Base-by-base conservation (phyloP, 2,113 vertebrate genomes). In the Hyperopisus bebe region DNA sequence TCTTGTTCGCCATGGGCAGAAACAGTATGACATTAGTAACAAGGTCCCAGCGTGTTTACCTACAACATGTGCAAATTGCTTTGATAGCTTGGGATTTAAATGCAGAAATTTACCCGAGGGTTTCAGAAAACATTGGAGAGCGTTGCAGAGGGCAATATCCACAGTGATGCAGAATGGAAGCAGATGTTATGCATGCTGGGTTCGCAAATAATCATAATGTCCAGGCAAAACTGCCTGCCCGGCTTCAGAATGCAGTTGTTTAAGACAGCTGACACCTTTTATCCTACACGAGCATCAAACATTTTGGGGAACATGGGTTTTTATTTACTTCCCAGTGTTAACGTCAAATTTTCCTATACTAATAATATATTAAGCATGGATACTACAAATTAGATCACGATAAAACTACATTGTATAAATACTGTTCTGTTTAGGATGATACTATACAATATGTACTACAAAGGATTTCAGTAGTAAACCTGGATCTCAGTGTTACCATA, bases 1-100 rank as follows among this genome's bases (percentile, higher is more conserved):
- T 48, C 48, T 21, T 53, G 31, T 31, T 53, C 35, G 77, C 31
- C 35, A 42, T 77, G 82, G 39, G 27, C 27, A 27, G 44, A 77
- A 46, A 21, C 47, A 48, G 19, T 35, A 47, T 39, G 42, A 44
- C 70, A 53, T 50, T 82, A 82, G 88, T 82, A 31, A 89, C 31
- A 82, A 80, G 8, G 46, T 53, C 62, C n/a, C 47, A 31, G 47
- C 31, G 19, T 89, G 74, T 89, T 89, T 89, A 82, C 48, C 53
- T 86, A 47, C 89, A 66, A 82, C 80, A 89, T 70, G 82, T 13
- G 53, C 82, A 85, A 86, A 90, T 90, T 85, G 89, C 82, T 86
- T 90, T 44, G 89, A 66, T 83, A 86, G 89, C 47, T 21, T 47
- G 83, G 83, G 51, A 86, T 86, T 70, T 86, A 86, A 70, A 35